These are phyloP conservation scores for Rousettus madagascariensis DNA, from an alignment of 2,797 vertebrate species.

Conservation along the genomic window DNA sequence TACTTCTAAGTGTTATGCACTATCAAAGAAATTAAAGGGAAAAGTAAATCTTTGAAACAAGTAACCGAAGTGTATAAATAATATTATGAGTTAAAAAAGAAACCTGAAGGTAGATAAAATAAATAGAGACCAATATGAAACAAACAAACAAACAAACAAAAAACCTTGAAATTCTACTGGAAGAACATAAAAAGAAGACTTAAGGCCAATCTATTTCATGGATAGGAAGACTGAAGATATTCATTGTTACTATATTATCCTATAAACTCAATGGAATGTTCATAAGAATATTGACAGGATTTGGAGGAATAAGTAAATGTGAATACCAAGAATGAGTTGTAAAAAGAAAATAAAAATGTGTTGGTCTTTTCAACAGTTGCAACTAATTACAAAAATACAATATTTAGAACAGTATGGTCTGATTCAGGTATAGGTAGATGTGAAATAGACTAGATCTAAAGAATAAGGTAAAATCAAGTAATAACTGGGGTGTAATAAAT, in stretches of 20 bases:
- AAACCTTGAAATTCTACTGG: neutral
- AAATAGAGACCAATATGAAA: neutral
- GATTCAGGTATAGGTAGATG: neutral
- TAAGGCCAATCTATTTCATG: neutral
- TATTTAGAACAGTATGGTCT: neutral
- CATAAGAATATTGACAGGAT: neutral
- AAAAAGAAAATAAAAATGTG: neutral
- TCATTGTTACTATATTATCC: neutral
- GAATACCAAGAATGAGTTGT: neutral
- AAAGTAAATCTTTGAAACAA: constrained; percentile 13
- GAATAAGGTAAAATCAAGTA: neutral
- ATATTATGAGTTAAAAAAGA: neutral
- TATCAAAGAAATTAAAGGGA: neutral
- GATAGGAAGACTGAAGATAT: neutral
- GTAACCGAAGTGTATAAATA: neutral
- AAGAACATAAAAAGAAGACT: neutral
- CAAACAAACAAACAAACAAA: too few species aligned
- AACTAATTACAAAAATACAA: neutral
- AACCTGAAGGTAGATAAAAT: neutral
- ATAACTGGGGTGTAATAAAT: neutral
- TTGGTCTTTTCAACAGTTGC: neutral
- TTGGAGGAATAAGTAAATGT: neutral
- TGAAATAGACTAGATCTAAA: neutral
- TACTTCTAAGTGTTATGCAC: neutral
- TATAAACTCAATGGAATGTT: neutral